Evolutionary conservation across 2,888 invertebrate species (phyloP), one percentile per base, ranked within the genome.

Genomic region (Disparrhopalites patrizii): DNA sequence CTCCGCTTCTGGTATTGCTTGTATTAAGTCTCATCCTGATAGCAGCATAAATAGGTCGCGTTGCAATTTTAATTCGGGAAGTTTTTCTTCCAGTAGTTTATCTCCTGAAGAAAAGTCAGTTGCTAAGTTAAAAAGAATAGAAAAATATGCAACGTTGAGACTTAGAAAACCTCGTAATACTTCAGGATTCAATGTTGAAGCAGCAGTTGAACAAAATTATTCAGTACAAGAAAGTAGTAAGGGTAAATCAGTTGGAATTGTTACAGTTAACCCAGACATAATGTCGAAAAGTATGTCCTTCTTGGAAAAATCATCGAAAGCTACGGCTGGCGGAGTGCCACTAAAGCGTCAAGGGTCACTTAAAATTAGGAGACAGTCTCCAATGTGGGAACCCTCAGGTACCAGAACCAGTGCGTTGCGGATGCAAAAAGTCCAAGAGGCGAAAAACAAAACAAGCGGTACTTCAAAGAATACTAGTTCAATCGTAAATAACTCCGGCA

Each of bases 251-350:
- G 23, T 27, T 7, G 68, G 68, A 13, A 62, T 43, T 52, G 67
- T 70, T 28, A 66, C 65, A 27, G 62, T 57, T 23, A 60, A 69
- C 10, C 60, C 56, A 10, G 72, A 73, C n/a, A 38, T 73, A 4
- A 75, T 75, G 75, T 66, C 73, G 8, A 75, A 75, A 63, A 75
- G 75, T 55, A 73, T 75, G 73, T 71, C 73, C 5, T 73, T 68
- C 47, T 67, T 75, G 25, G 75, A 75, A 33, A 72, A 75, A 51
- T 65, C 71, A n/a, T 52, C 66, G 13, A 25, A 54, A 10, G 65
- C 36, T 33, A 67, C 62, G 0, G 56, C 64, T 15, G 54, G 65
- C 3, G 67, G 66, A 0, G 64, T 68, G 0, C 54, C 72, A 8
- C 68, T 75, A 3, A 71, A 70, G 51, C 62, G 73, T 10, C 71